A percentile compares a stretch with the other conserved stretches of the same genome.
Evolutionary conservation across 2,113 vertebrate genomes (phyloP).

Genomic region (Thermophis baileyi): DNA sequence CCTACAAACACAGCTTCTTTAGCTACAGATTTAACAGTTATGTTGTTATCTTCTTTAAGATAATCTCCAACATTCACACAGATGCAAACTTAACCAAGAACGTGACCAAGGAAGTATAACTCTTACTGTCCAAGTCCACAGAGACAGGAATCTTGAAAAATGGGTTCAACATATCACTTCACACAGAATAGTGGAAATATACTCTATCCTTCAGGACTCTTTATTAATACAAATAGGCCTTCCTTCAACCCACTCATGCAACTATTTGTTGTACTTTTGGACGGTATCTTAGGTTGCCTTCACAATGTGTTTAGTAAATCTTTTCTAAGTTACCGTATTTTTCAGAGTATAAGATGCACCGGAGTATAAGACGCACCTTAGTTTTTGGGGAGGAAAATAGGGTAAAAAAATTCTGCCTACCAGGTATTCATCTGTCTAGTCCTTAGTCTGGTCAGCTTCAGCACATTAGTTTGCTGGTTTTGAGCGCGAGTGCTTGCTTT

Average conservation of each 20-base stretch:
- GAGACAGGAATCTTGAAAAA: background rate
- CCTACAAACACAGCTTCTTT: background rate
- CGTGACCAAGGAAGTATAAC: background rate
- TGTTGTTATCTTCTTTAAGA: background rate
- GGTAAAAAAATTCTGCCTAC: too few species aligned
- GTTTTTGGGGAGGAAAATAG: too few species aligned
- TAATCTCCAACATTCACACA: background rate
- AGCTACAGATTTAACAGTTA: background rate
- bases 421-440: too few species aligned
- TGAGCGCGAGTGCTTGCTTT: too few species aligned
- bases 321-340: too few species aligned
- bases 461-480: too few species aligned
- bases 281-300: background rate
- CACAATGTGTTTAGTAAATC: too few species aligned
- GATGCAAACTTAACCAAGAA: background rate
- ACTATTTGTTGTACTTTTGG: background rate
- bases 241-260: background rate
- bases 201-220: background rate
- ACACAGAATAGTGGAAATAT: background rate
- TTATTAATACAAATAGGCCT: background rate
- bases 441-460: too few species aligned
- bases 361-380: too few species aligned
- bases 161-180: background rate
- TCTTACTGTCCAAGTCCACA: background rate
- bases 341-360: too few species aligned